These are phyloP conservation scores for Octomys mimax DNA, from an alignment of 2,797 vertebrate genomes.

Conservation along the genomic window DNA sequence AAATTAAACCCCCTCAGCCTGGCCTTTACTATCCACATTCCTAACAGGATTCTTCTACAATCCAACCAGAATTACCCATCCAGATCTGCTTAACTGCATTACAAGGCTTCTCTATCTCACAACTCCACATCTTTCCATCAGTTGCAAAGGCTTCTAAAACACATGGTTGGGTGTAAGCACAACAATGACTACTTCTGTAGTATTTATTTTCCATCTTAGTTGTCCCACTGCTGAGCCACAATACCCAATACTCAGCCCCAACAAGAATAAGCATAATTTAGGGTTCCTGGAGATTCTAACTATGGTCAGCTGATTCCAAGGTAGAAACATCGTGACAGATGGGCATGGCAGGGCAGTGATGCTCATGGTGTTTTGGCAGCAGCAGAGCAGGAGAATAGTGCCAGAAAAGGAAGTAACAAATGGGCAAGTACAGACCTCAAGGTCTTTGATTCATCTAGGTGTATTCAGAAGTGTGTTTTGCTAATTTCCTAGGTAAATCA, in stretches of 20 bases:
- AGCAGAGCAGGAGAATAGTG: too few species aligned
- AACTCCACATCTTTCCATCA: background rate
- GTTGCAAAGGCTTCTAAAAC: background rate
- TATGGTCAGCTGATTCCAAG: too few species aligned
- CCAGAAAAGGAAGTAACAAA: too few species aligned
- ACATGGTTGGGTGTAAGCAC: background rate
- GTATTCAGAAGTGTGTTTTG: background rate
- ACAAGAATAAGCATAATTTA: background rate
- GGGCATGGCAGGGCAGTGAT: too few species aligned
- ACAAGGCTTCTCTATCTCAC: background rate
- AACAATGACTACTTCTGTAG: background rate
- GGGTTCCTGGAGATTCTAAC: too few species aligned
- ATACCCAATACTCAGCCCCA: background rate
- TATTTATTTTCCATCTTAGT: background rate
- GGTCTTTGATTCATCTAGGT: background rate
- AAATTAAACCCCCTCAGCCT: background rate
- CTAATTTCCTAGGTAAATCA: slow-evolving; percentile 3
- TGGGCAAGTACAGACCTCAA: too few species aligned
- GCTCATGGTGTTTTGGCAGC: too few species aligned
- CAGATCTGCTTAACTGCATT: background rate
- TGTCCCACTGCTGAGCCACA: background rate
- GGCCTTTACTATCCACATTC: background rate
- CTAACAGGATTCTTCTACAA: background rate
- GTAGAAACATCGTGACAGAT: too few species aligned
- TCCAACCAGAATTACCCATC: background rate